Evolutionary conservation across 2,113 vertebrate genomes (phyloP).

Genomic region (Oreotrochilus melanogaster): DNA sequence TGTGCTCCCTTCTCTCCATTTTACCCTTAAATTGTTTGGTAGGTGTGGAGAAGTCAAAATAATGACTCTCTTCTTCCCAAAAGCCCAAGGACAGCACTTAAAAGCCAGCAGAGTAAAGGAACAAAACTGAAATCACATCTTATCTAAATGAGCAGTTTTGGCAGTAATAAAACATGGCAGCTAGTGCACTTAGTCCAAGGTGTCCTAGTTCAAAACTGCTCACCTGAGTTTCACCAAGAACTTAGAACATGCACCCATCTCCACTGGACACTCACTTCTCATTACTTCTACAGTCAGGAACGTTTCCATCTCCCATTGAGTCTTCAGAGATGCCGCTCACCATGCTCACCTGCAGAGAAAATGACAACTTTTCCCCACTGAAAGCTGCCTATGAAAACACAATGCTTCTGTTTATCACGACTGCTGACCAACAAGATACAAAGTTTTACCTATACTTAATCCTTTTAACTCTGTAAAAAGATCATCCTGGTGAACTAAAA

Average conservation of each 20-base stretch:
- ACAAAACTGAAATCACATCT: accelerated
- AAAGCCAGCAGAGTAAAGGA: not conserved
- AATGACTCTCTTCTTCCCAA: not conserved
- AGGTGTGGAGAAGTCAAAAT: not conserved
- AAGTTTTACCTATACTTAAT: not conserved
- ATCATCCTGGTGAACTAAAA: not conserved
- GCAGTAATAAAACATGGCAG: not conserved
- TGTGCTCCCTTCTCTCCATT: not conserved
- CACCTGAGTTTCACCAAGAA: not conserved
- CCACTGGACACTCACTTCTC: not conserved
- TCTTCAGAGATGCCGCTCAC: not conserved
- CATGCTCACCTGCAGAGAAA: not conserved
- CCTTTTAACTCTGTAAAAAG: not conserved
- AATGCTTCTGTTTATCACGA: not conserved
- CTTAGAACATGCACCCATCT: not conserved
- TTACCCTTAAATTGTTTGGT: not conserved
- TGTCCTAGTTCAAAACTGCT: not conserved
- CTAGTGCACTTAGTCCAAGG: not conserved
- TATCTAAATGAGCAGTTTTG: not conserved
- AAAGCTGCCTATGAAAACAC: not conserved
- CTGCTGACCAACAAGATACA: not conserved
- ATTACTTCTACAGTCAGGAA: not conserved
- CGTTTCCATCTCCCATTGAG: not conserved
- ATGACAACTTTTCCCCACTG: not conserved
- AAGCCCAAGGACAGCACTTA: not conserved